These are phyloP conservation scores for Leucoraja ocellata DNA, from an alignment of 2,797 vertebrate species.

Conservation along the genomic window DNA sequence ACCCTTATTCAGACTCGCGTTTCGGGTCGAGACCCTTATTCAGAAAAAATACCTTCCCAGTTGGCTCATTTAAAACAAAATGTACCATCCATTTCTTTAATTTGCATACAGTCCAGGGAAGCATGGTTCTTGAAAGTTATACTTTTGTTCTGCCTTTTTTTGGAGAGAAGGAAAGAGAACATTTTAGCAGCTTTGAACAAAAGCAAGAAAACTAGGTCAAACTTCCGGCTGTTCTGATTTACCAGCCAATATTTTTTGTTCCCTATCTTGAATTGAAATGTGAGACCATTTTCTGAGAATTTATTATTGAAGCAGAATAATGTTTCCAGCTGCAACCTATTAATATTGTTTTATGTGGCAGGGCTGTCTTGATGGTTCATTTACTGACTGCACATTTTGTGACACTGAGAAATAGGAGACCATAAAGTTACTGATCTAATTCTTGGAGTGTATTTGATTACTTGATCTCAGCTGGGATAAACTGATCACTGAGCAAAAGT, in stretches of 20 bases:
- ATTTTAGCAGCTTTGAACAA: not conserved
- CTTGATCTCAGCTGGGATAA: not conserved
- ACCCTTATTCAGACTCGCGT: too few species aligned
- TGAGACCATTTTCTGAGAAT: constrained; percentile 22
- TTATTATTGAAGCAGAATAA: not conserved
- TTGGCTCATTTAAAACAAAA: not conserved
- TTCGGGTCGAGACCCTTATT: too few species aligned
- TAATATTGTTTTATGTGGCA: not conserved
- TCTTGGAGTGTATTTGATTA: not conserved
- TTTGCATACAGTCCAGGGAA: not conserved
- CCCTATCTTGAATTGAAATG: not conserved
- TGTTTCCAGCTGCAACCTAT: not conserved
- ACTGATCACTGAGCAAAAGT: not conserved
- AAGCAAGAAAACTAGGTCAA: not conserved
- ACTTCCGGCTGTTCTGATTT: not conserved
- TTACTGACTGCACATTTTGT: not conserved
- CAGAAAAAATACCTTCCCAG: not conserved
- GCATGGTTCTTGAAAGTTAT: not conserved
- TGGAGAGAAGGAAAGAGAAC: not conserved
- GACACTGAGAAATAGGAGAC: not conserved
- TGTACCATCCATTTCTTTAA: not conserved
- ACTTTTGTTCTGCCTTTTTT: not conserved
- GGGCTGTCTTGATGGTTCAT: not conserved
- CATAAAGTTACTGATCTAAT: not conserved
- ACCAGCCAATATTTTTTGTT: not conserved